These are phyloP conservation scores for Conistra vaccinii DNA, from an alignment of 2,888 invertebrate genomes.

Conservation along the genomic window DNA sequence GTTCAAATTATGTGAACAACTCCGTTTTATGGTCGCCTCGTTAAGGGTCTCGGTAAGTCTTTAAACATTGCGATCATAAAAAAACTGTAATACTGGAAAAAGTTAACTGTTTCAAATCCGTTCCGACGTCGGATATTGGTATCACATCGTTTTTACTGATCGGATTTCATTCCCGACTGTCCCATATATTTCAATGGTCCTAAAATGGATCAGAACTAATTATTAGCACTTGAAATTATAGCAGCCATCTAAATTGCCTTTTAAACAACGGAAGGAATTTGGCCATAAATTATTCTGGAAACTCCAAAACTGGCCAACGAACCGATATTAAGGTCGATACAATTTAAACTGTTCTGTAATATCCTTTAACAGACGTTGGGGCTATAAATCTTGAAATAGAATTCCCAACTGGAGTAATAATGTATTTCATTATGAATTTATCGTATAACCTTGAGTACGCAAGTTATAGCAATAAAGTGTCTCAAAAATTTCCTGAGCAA, in stretches of 20 bases:
- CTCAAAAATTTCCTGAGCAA: neutral
- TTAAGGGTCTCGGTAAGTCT: no score
- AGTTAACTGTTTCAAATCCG: neutral
- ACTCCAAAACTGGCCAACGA: conserved; percentile 12
- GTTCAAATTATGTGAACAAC: neutral
- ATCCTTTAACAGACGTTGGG: neutral
- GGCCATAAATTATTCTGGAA: conserved; percentile 33
- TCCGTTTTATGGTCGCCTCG: neutral
- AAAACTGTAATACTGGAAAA: neutral
- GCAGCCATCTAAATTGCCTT: conserved; percentile 11
- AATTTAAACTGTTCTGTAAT: conserved; percentile 31
- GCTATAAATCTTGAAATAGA: conserved; percentile 37
- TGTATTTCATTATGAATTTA: conserved; percentile 15
- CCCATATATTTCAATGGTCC: neutral
- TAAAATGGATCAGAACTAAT: conserved; percentile 19
- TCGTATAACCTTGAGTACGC: conserved; percentile 11
- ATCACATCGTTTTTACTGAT: neutral
- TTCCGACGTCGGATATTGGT: neutral
- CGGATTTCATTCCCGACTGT: neutral
- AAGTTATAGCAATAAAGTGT: neutral
- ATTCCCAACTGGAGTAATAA: conserved; percentile 28
- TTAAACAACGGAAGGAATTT: conserved; percentile 35
- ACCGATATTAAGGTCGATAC: conserved; percentile 31
- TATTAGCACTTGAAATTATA: conserved; percentile 7
- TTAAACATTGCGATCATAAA: neutral